A percentile compares a stretch with the other conserved stretches of the same genome.
Evolutionary conservation across 2,797 vertebrate species (phyloP).

Genomic region (Bucorvus abyssinicus): DNA sequence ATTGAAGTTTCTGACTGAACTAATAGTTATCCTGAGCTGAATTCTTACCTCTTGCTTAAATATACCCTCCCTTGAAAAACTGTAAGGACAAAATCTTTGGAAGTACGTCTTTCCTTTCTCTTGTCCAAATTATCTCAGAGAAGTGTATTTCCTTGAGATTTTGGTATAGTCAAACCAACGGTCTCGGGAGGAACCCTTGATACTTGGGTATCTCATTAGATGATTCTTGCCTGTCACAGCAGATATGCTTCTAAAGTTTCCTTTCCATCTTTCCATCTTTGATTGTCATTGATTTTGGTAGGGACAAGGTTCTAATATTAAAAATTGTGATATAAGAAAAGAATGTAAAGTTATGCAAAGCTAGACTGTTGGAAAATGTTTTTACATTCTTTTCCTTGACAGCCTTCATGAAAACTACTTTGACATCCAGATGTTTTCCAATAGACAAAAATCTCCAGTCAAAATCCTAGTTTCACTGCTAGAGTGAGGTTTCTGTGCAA

Average conservation of each 20-base stretch:
- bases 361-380: not conserved
- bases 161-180: not conserved
- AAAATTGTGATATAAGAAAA: not conserved
- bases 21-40: not conserved
- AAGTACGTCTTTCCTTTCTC: not conserved
- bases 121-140: not conserved
- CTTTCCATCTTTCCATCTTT: not conserved
- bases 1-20: not conserved
- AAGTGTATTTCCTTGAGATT: not conserved
- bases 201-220: not conserved
- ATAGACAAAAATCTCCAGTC: not conserved
- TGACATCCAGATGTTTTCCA: not conserved
- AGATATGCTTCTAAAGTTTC: not conserved
- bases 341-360: not conserved
- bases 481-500: not conserved
- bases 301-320: not conserved
- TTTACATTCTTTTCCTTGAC: not conserved
- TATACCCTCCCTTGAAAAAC: not conserved
- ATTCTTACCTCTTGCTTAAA: not conserved
- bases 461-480: not conserved
- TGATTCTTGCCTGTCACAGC: not conserved
- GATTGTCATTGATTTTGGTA: not conserved
- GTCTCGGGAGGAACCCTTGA: not conserved
- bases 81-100: not conserved
- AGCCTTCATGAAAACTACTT: not conserved